phyloP scores from a whole-genome alignment of 2,797 vertebrate species.

The Coccyzus lansbergi region DNA sequence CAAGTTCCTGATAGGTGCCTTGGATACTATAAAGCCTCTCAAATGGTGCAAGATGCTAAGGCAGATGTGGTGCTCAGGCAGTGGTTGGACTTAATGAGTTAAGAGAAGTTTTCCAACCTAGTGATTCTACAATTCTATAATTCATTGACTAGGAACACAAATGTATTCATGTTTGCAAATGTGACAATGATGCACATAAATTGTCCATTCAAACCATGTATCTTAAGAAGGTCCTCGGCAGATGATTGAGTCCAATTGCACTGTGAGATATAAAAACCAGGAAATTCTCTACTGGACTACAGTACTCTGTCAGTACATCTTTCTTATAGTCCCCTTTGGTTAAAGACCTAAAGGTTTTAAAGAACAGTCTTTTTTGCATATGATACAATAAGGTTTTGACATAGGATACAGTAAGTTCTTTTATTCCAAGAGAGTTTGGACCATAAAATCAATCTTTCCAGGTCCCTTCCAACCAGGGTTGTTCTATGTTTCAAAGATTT shows the following conservation, averaged over 20 bases:
- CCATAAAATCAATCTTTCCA: not conserved
- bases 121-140: not conserved
- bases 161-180: not conserved
- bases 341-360: not conserved
- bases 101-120: too few species aligned
- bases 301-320: not conserved
- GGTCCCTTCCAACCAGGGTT: rapidly evolving
- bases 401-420: not conserved
- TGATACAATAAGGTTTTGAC: not conserved
- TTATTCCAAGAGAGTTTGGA: not conserved
- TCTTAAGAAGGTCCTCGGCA: not conserved
- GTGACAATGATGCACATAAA: not conserved
- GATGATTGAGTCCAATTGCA: not conserved
- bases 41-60: not conserved
- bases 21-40: not conserved
- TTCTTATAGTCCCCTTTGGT: not conserved
- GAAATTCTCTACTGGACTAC: not conserved
- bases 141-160: not conserved
- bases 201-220: not conserved
- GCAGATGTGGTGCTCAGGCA: too few species aligned
- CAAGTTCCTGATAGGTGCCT: not conserved
- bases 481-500: not conserved
- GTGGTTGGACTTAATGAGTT: too few species aligned
- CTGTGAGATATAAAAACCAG: not conserved
- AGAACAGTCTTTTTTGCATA: not conserved